phyloP scores from a whole-genome alignment of 2,797 vertebrate genomes.

The Schizothorax lantsangensis region DNA sequence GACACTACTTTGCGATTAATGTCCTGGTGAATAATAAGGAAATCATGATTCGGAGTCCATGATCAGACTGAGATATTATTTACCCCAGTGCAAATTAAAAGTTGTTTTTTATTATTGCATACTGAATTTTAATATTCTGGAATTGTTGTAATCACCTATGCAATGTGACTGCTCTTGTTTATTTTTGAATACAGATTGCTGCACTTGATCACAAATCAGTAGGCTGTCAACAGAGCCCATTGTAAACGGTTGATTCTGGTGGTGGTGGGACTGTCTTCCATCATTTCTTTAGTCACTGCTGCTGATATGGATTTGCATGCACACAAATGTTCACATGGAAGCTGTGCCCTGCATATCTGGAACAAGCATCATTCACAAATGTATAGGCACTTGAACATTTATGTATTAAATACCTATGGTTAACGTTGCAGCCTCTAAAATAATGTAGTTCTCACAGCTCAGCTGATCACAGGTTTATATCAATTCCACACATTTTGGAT shows the following conservation, averaged over 20 bases:
- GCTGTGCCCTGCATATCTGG: background rate
- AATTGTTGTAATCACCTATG: constrained; percentile 39
- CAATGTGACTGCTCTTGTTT: constrained; percentile 57
- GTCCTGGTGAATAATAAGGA: background rate
- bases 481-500: background rate
- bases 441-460: background rate
- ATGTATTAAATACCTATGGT: too few relatives aligned
- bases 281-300: background rate
- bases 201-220: constrained; percentile 71
- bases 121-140: constrained; percentile 29
- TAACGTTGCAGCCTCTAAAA: background rate
- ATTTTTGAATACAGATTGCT: constrained; percentile 59
- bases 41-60: background rate
- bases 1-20: constrained; percentile 28
- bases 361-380: background rate
- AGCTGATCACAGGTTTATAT: background rate
- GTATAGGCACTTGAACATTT: background rate
- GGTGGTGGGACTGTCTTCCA: too few relatives aligned
- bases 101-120: constrained; percentile 28
- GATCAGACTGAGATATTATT: background rate
- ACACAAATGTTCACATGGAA: background rate
- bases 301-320: background rate
- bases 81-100: background rate
- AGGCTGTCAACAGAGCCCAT: constrained; percentile 43
- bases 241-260: constrained; percentile 23